These are phyloP conservation scores for Antrozous pallidus DNA, from an alignment of 2,797 vertebrate genomes.

Conservation along the genomic window DNA sequence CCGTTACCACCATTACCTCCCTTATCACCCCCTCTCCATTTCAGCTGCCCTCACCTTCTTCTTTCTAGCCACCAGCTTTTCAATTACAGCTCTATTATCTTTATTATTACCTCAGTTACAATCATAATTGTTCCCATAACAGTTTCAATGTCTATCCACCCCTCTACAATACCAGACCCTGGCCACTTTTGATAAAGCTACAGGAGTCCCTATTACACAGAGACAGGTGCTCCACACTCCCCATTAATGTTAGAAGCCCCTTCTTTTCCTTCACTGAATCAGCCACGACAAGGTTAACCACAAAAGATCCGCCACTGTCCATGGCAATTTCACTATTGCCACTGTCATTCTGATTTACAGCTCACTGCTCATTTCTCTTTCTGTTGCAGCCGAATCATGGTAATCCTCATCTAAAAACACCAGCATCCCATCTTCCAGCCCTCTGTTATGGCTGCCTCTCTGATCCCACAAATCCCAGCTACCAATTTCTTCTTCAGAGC, in stretches of 20 bases:
- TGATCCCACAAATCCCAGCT: not conserved
- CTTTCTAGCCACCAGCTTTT: constrained; percentile 79
- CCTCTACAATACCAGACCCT: constrained; percentile 60
- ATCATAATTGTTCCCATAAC: constrained; percentile 82
- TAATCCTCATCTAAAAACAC: not conserved
- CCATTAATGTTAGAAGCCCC: not conserved
- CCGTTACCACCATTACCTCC: constrained; percentile 52
- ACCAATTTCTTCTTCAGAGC: not conserved
- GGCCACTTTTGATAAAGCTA: constrained; percentile 33
- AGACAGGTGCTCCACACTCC: not conserved
- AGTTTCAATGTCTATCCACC: constrained; percentile 71
- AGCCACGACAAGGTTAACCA: not conserved
- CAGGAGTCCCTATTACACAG: constrained; percentile 8
- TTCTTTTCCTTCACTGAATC: not conserved
- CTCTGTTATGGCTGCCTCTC: not conserved
- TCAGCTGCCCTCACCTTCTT: constrained; percentile 80
- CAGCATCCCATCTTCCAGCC: not conserved
- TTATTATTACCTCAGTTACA: constrained; percentile 79
- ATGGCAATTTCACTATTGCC: not conserved
- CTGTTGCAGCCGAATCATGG: not conserved
- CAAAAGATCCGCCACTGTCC: not conserved
- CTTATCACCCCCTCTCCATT: constrained; percentile 73
- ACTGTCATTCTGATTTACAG: not conserved
- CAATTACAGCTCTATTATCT: constrained; percentile 84
- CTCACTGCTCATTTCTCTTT: not conserved